Conservation (phyloP, 2,113 vertebrate genomes). For the Cebus imitator region DNA sequence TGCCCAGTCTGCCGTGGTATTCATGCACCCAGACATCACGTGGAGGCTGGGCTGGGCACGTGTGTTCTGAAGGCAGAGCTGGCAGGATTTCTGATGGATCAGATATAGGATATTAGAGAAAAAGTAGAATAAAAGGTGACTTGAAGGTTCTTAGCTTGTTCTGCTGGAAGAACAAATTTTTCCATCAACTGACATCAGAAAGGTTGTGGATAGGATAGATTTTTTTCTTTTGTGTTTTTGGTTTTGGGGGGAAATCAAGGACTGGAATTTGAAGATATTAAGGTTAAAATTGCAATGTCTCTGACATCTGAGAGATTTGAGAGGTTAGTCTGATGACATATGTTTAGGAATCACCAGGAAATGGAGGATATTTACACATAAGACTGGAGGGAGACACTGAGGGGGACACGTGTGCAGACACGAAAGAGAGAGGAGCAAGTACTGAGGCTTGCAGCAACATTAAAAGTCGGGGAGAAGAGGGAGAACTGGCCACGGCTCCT, state of each 20-base stretch:
- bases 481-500: not conserved
- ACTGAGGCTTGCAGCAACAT: not conserved
- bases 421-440: not conserved
- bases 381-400: not conserved
- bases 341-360: not conserved
- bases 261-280: not conserved
- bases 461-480: not conserved
- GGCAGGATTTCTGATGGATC: not conserved
- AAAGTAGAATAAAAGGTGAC: not conserved
- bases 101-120: not conserved
- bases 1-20: fast-evolving
- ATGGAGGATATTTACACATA: fast-evolving
- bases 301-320: not conserved
- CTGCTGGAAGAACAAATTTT: not conserved
- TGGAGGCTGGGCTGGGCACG: fast-evolving
- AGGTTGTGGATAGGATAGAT: not conserved
- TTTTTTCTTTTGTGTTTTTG: not conserved
- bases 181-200: too few relatives aligned
- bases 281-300: not conserved
- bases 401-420: too few relatives aligned
- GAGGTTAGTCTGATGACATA: too few relatives aligned
- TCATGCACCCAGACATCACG: fast-evolving
- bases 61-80: fast-evolving
- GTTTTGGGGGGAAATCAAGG: not conserved
- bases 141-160: too few relatives aligned